Base-by-base conservation (phyloP, 1,140 invertebrate genomes). In the Cotesia vestalis region DNA sequence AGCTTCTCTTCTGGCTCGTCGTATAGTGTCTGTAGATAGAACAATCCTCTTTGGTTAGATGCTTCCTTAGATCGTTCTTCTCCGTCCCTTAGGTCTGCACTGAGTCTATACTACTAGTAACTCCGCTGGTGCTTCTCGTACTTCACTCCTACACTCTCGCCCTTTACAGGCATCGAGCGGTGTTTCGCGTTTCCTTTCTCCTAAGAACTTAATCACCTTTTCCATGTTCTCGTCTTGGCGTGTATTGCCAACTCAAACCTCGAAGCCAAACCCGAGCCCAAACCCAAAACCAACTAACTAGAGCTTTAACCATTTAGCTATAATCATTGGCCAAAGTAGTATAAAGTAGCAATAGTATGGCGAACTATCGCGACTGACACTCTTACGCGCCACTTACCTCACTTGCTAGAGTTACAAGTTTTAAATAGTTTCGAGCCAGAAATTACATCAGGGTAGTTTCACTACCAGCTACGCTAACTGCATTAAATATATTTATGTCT, bases 1-100 rank as follows among this genome's bases (percentile, higher is more conserved):
- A 79, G 76, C 80, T 83, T 82, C 80, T 79, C 80, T 83, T 82
- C 80, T 79, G 78, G 78, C 76, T 46, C 40, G 40, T 78, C 75
- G 79, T 74, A 76, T 27, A 27, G 27, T 27, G 27, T 2, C 27
- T 27, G 1, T 27, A 27, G 1, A 27, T 27, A 27, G 27, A 27
- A 27, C 27, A 27, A 77, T 72, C 73, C 76, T 73, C 75, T 64
- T 60, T 66, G 53, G 38, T 55, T 69, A 14, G 53, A 46, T 46
- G 40, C 40, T 46, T 46, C 6, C 40, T 46, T 12, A 46, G 40
- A 46, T 46, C 40, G 40, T 46, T 57, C 52, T 51, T 34, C 66
- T 34, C 36, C 40, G 46, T 12, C 5, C 34, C 52, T 73, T 27
- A 27, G 27, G 1, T 27, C 27, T 27, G 27, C 27, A 27, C 27